Evolutionary conservation across 2,113 vertebrate genomes (phyloP), one percentile per base, ranked within the genome.

Genomic region (Lota lota): DNA sequence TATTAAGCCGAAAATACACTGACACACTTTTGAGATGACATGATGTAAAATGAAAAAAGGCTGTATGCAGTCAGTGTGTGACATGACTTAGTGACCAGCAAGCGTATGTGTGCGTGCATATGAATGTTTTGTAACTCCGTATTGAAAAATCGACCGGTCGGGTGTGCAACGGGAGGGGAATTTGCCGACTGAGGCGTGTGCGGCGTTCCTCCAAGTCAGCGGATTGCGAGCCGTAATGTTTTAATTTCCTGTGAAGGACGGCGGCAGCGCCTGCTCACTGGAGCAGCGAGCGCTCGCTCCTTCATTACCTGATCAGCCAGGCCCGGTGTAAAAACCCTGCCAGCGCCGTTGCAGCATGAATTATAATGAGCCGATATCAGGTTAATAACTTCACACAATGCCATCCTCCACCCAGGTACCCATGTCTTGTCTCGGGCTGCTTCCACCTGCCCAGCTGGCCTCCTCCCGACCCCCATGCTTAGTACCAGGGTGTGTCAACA

Each of bases 191-290:
- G 64, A 68, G 51, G 18, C 61, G 51, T 61, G 51, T 18, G 36
- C 68, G 69, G 67, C 67, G 21, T 67, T 70, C 11, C 50, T 59
- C 53, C 64, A 61, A 56, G 69, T 67, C 70, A 5, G 28, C 4
- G 74, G 64, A 70, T 80, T 8, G 40, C 12, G 10, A 47, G 12
- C 6, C 40, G 71, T 70, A 73, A 72, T 20, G 0, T 68, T 82
- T 83, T 88, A 78, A 88, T 87, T 83, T 84, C 79, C 78, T 84
- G 79, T 81, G 78, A 84, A 84, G 81, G 83, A 70, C 84, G 80
- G 65, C 57, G 72, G 66, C 67, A 53, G 70, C 2, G 50, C 40
- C 40, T 33, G 75, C 67, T 81, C 80, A 72, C 63, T 56, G 2
- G 79, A 86, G 79, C 79, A 67, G 77, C 76, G 71, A 73, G 64